phyloP scores from a whole-genome alignment of 2,113 vertebrate species.

The Saccopteryx bilineata region DNA sequence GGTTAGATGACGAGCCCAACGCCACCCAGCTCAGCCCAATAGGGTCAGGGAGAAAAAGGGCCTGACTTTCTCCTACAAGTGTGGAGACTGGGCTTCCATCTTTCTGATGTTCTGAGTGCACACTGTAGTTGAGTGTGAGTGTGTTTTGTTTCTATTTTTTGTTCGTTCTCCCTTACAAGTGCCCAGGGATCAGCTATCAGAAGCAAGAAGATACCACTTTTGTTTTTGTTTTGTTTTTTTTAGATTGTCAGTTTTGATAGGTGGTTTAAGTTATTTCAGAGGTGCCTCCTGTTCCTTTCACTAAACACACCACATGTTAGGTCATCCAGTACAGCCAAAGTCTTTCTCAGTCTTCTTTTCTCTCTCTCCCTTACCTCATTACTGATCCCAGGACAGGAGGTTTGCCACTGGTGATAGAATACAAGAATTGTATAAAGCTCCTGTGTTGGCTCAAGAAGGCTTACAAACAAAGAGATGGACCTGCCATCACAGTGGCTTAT shows the following conservation, averaged over 20 bases:
- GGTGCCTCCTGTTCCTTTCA: not conserved
- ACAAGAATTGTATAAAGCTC: not conserved
- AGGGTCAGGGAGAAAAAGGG: not conserved
- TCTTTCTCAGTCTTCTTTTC: not conserved
- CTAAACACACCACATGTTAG: not conserved
- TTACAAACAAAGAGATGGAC: not conserved
- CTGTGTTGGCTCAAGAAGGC: not conserved
- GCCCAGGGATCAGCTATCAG: not conserved
- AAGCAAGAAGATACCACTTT: constrained; percentile 8
- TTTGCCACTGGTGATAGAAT: not conserved
- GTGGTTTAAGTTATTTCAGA: not conserved
- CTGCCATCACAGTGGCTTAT: fast-evolving
- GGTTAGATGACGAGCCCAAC: not conserved
- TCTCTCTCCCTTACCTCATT: not conserved
- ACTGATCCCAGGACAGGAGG: not conserved
- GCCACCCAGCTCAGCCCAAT: not conserved
- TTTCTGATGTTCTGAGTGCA: not conserved
- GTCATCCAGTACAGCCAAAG: not conserved
- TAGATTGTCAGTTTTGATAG: constrained; percentile 1
- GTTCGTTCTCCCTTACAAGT: not conserved
- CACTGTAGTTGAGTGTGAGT: not conserved
- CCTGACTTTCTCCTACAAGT: not conserved
- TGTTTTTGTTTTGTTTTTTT: not conserved
- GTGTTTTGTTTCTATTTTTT: not conserved
- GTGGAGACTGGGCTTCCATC: not conserved